Evolutionary conservation across 1,140 invertebrate genomes (phyloP).

Genomic region (Drosophila ananassae): DNA sequence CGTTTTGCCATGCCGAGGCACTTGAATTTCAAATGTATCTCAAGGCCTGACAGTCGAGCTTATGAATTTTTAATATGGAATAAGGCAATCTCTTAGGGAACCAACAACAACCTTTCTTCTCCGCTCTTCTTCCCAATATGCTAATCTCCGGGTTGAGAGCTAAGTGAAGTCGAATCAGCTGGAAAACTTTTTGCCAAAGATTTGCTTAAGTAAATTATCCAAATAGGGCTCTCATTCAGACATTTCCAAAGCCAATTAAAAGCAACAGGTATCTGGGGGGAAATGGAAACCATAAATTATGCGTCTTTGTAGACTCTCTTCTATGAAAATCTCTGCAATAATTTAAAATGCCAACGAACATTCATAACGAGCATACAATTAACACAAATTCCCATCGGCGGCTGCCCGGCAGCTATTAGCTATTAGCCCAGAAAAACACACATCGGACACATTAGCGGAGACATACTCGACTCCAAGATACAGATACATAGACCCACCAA

Average conservation of each 20-base stretch:
- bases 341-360: constrained; percentile 50
- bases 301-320: neutral
- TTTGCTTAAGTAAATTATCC: constrained; percentile 34
- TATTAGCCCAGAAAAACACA: constrained; percentile 76
- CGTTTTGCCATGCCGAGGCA: constrained; percentile 28
- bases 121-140: constrained; percentile 16
- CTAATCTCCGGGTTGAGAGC: constrained; percentile 11
- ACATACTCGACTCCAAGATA: constrained; percentile 19
- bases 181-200: constrained; percentile 32
- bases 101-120: neutral
- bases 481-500: constrained; percentile 63
- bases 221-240: neutral
- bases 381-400: constrained; percentile 49
- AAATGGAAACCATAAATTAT: constrained; percentile 28
- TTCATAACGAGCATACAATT: constrained; percentile 70
- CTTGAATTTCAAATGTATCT: constrained; percentile 77
- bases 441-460: constrained; percentile 58
- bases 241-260: neutral
- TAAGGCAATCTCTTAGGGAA: constrained; percentile 60
- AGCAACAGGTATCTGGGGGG: constrained; percentile 25
- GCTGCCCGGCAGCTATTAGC: constrained; percentile 60
- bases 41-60: constrained; percentile 66
- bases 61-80: constrained; percentile 77
- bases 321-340: constrained; percentile 22
- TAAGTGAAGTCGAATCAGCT: neutral